phyloP scores from a whole-genome alignment of 2,113 vertebrate genomes.

The Caretta caretta region DNA sequence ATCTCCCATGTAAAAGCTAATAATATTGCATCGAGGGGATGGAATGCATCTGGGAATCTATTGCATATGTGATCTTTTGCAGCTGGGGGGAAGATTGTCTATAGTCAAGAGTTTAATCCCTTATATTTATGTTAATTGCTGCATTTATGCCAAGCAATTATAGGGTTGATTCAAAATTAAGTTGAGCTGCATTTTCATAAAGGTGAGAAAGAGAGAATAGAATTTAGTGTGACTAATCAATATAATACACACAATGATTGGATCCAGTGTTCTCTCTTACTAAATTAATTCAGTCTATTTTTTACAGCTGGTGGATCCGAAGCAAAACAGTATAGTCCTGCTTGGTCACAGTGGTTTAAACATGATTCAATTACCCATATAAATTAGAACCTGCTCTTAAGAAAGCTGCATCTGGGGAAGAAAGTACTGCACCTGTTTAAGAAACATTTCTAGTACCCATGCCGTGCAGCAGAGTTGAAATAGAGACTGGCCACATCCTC shows the following conservation, averaged over 20 bases:
- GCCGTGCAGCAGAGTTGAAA: not conserved
- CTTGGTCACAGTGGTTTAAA: not conserved
- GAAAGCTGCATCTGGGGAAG: constrained; percentile 16
- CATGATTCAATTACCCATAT: not conserved
- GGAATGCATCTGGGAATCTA: not conserved
- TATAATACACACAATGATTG: not conserved
- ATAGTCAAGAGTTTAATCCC: not conserved
- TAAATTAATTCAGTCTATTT: not conserved
- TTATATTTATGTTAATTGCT: constrained; percentile 38
- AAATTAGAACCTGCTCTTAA: constrained; percentile 30
- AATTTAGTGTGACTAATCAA: not conserved
- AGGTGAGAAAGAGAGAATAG: not conserved
- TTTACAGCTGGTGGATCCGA: not conserved
- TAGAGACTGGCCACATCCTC: not conserved
- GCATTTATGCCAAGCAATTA: not conserved
- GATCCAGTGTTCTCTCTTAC: not conserved
- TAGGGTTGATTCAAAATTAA: constrained; percentile 9
- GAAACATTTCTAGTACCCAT: not conserved
- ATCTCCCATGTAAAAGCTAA: not conserved
- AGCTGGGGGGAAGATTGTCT: constrained; percentile 1
- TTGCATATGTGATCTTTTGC: not conserved
- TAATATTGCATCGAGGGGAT: not conserved
- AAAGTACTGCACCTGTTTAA: not conserved
- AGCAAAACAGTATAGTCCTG: not conserved
- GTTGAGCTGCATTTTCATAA: constrained; percentile 6